A percentile compares a stretch with the other conserved stretches of the same genome.
Conservation (phyloP, 1,140 invertebrate species). For the Stratiolaelaps scimitus region DNA sequence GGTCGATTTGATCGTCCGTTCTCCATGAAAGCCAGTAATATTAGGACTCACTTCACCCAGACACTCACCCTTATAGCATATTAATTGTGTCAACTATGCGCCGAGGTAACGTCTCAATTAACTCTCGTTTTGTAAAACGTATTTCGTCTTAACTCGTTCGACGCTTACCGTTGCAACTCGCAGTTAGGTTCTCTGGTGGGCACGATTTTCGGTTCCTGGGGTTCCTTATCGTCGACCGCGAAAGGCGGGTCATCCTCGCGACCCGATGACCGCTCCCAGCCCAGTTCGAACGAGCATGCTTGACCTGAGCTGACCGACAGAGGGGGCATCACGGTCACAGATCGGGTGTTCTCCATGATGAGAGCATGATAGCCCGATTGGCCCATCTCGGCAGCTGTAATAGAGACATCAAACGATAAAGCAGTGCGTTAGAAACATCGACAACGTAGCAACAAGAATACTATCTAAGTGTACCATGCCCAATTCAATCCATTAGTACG, state of each 20-base stretch:
- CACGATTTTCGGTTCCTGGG: constrained; percentile 13
- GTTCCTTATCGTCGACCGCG: constrained; percentile 26
- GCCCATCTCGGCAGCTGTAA: constrained; percentile 17
- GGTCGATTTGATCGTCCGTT: too few species aligned
- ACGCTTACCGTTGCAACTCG: constrained; percentile 2
- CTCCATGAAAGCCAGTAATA: too few species aligned
- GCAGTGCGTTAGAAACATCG: too few species aligned
- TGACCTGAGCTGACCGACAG: constrained; percentile 7
- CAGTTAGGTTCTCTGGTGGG: constrained; percentile 21
- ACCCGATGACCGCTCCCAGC: constrained; percentile 5
- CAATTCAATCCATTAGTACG: too few species aligned
- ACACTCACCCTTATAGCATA: too few species aligned
- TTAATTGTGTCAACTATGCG: too few species aligned
- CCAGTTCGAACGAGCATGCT: constrained; percentile 21
- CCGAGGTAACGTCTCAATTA: too few species aligned
- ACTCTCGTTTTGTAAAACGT: too few species aligned
- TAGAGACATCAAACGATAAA: neutral
- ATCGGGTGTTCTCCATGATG: constrained; percentile 25
- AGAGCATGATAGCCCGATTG: constrained; percentile 24
- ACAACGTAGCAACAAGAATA: too few species aligned
- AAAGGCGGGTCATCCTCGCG: constrained; percentile 25
- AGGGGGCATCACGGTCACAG: constrained; percentile 26
- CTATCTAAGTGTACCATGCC: too few species aligned
- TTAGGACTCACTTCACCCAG: too few species aligned
- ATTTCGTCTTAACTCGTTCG: too few species aligned